A percentile compares a stretch with the other conserved stretches of the same genome.
These are phyloP conservation scores for Macrochelys suwanniensis DNA, from an alignment of 2,797 vertebrate genomes.

Conservation along the genomic window DNA sequence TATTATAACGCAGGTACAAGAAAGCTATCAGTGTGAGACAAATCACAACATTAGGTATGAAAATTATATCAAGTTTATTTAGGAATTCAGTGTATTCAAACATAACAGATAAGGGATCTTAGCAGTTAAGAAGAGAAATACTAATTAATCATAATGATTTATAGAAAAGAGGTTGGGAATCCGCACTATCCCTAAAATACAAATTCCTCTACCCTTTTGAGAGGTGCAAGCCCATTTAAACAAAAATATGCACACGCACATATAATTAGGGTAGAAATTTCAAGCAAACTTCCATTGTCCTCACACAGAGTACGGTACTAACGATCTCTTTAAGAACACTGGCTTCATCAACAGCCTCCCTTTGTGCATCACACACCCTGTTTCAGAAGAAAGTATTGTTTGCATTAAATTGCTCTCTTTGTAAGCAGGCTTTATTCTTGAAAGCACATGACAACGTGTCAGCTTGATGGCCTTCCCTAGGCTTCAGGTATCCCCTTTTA, in stretches of 20 bases:
- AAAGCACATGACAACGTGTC: neutral
- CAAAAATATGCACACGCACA: neutral
- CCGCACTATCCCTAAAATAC: neutral
- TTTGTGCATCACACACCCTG: neutral
- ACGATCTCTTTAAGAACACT: neutral
- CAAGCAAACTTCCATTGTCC: neutral
- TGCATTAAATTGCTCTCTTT: neutral
- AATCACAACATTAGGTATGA: no score
- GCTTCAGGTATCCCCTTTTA: neutral
- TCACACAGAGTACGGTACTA: neutral
- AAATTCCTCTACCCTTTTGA: neutral
- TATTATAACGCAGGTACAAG: neutral
- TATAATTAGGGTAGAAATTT: neutral
- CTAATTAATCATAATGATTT: neutral
- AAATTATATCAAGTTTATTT: no score
- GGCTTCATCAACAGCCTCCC: neutral
- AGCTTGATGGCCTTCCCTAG: neutral
- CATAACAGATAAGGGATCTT: neutral
- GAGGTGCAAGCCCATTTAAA: neutral
- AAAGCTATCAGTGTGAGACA: neutral
- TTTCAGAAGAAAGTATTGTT: neutral
- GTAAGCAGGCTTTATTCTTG: neutral
- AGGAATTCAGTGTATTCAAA: neutral
- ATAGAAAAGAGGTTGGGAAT: neutral
- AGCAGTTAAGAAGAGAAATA: neutral